These are phyloP conservation scores for Alentia gelatinosa DNA, from an alignment of 2,888 invertebrate species.

Conservation along the genomic window DNA sequence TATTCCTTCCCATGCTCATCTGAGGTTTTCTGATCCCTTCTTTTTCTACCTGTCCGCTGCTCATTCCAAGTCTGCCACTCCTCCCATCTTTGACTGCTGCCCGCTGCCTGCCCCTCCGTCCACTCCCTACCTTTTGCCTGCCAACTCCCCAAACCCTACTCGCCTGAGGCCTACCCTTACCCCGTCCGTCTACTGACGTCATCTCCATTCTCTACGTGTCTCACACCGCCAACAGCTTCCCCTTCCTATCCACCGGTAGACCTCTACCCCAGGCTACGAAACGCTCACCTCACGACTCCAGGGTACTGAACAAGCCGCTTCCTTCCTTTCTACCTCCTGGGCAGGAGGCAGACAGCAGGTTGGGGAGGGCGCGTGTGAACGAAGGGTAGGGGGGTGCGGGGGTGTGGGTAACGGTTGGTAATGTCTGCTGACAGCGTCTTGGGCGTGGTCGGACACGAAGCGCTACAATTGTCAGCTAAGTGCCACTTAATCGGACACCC, in stretches of 20 bases:
- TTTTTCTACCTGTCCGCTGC: background rate
- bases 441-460: background rate
- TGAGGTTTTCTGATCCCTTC: no score
- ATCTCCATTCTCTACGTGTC: no score
- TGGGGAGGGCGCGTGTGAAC: background rate
- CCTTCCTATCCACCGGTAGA: background rate
- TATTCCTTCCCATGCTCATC: background rate
- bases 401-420: background rate
- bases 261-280: background rate
- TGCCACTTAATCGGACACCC: background rate
- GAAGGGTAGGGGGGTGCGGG: background rate
- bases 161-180: background rate
- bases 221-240: background rate
- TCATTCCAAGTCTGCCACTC: background rate
- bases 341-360: background rate
- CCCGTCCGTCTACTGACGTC: no score
- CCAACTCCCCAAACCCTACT: background rate
- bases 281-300: background rate
- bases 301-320: background rate
- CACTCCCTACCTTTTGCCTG: background rate
- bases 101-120: background rate
- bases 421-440: background rate
- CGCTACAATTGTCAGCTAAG: slow-evolving; percentile 5
- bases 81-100: background rate
- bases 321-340: background rate